Conservation (phyloP, 2,797 vertebrate species). For the Rhinophrynus dorsalis region DNA sequence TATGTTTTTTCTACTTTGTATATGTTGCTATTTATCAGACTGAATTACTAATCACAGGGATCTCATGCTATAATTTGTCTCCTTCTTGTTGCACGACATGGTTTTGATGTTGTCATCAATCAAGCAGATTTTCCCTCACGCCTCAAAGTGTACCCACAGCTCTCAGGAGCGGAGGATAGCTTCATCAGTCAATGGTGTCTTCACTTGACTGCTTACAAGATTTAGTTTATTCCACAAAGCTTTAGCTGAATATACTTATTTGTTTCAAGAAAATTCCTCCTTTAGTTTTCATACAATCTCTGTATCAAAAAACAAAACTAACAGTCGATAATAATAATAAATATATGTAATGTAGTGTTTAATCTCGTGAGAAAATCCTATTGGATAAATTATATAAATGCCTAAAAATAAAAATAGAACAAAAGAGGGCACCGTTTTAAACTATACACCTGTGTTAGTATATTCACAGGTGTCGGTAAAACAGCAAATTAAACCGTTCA, state of each 20-base stretch:
- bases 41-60: not conserved
- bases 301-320: too few species aligned
- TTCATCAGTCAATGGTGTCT: conserved; percentile 4
- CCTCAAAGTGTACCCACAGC: not conserved
- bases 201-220: not conserved
- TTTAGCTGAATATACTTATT: not conserved
- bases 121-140: not conserved
- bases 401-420: too few species aligned
- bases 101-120: conserved; percentile 2
- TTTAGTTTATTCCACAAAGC: not conserved
- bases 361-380: too few species aligned
- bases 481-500: too few species aligned
- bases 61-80: not conserved
- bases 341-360: too few species aligned
- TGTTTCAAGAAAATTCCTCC: not conserved
- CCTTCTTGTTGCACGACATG: not conserved
- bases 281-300: not conserved
- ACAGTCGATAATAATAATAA: too few species aligned
- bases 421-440: too few species aligned
- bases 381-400: too few species aligned
- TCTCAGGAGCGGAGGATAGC: not conserved
- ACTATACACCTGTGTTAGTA: too few species aligned
- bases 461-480: too few species aligned
- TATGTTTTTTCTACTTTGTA: not conserved
- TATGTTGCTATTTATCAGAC: not conserved